A percentile compares a stretch with the other conserved stretches of the same genome.
These are phyloP conservation scores for Philereme transversata DNA, from an alignment of 2,888 invertebrate genomes.

Conservation along the genomic window DNA sequence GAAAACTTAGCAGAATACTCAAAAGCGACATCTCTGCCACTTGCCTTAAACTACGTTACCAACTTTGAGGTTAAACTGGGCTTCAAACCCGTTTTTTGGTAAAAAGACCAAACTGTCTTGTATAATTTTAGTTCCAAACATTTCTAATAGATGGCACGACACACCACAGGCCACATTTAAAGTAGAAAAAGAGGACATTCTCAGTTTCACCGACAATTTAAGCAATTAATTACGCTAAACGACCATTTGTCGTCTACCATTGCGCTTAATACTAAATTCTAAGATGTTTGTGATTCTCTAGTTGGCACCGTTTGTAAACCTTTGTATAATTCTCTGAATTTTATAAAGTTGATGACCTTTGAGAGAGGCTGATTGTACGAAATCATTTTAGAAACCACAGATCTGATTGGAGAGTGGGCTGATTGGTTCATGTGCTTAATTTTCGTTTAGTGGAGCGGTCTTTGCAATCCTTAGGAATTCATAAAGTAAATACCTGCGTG, in stretches of 20 bases:
- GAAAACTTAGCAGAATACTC: neutral
- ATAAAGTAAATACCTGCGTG: neutral
- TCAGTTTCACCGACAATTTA: constrained; percentile 27
- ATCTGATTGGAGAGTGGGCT: neutral
- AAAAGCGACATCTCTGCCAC: constrained; percentile 27
- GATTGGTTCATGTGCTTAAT: neutral
- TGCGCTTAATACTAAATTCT: constrained; percentile 17
- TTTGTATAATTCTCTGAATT: neutral
- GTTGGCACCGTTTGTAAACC: neutral
- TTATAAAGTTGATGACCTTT: constrained; percentile 9
- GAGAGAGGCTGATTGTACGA: neutral
- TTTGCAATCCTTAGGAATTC: neutral
- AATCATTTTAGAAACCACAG: neutral
- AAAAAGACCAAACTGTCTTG: neutral
- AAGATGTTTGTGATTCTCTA: constrained; percentile 15
- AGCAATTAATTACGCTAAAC: constrained; percentile 23
- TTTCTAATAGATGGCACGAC: constrained; percentile 39
- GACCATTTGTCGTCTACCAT: constrained; percentile 26
- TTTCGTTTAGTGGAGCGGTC: neutral
- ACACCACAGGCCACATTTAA: neutral
- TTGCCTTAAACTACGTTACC: constrained; percentile 3
- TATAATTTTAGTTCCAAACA: constrained; percentile 3
- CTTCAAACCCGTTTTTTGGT: too few relatives aligned
- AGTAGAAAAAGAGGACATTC: constrained; percentile 14
- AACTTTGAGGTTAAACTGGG: neutral